A percentile compares a stretch with the other conserved stretches of the same genome.
Evolutionary conservation across 2,888 invertebrate species (phyloP).

Genomic region (Nematopogon swammerdamellus): DNA sequence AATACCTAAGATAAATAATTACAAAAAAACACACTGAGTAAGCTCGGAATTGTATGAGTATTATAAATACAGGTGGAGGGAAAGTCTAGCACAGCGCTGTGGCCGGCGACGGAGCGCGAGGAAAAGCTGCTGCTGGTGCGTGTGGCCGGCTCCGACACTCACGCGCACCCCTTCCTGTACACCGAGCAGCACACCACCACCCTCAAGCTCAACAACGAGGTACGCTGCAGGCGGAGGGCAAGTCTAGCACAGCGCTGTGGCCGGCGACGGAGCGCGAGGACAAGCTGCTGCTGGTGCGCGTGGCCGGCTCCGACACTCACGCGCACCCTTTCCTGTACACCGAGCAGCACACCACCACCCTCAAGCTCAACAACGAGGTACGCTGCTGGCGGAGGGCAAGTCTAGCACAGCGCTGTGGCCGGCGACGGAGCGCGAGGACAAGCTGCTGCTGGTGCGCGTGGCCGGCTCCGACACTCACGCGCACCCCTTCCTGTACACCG

Average conservation of each 20-base stretch:
- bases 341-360: conserved; percentile 77
- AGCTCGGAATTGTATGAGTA: background rate
- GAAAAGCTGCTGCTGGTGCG: conserved; percentile 66
- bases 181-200: conserved; percentile 82
- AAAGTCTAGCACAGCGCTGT: conserved; percentile 66
- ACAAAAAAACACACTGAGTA: too few relatives aligned
- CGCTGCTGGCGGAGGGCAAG: conserved; percentile 31
- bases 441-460: conserved; percentile 66
- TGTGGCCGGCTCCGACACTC: conserved; percentile 60
- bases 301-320: conserved; percentile 59
- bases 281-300: conserved; percentile 65
- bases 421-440: conserved; percentile 62
- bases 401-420: conserved; percentile 81
- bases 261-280: conserved; percentile 68
- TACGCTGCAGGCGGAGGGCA: conserved; percentile 36
- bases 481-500: conserved; percentile 80
- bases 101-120: conserved; percentile 74
- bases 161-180: conserved; percentile 79
- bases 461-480: conserved; percentile 63
- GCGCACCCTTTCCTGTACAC: conserved; percentile 84
- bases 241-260: conserved; percentile 73
- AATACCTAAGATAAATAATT: too few relatives aligned
- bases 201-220: conserved; percentile 75
- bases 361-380: conserved; percentile 78
- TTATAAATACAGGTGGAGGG: conserved; percentile 24